Base-by-base conservation (phyloP, 2,888 invertebrate genomes). In the Nasonovia ribisnigri region DNA sequence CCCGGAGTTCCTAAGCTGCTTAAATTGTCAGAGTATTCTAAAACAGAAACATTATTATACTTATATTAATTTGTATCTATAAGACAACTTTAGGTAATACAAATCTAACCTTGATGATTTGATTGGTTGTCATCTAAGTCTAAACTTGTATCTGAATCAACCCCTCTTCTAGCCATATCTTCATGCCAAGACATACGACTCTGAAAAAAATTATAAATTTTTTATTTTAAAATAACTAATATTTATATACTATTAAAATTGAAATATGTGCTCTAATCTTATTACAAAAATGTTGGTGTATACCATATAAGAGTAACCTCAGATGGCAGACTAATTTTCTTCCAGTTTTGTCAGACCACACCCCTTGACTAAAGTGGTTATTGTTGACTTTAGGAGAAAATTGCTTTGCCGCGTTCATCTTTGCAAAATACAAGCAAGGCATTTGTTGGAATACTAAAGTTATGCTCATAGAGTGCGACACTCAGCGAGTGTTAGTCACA, bases 111-210 rank as follows among this genome's bases (percentile, higher is more conserved):
- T 94, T 95, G 95, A 42, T 89, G 77, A 51, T 95, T 95, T 88
- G 95, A 95, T 67, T 95, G 95, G 60, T 95, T 95, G 92, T 97
- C 98, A 95, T 98, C 97, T 89, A 93, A 93, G 13, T 93, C 93
- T 93, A 96, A 96, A 94, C 98, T 98, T 90, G 97, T 97, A 95
- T 98, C 98, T 0, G 98, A 98, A 95, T 98, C 98, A 95, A 97
- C 97, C 51, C 97, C 97, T 42, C 97, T 97, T 92, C 97, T 96
- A 95, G 96, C 96, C 0, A 97, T 97, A 95, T 98, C 98, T 95
- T 98, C 97, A 88, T 97, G 96, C 97, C 97, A 97, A 5, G 97
- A 97, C 94, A 97, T 96, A 92, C 97, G 97, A 96, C 97, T 97
- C 96, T 97, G 96, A 94, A 95, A 94, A 94, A 57, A 91, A 89